Evolutionary conservation across 2,113 vertebrate species (phyloP).

Genomic region (Andinoacara biseriatus): DNA sequence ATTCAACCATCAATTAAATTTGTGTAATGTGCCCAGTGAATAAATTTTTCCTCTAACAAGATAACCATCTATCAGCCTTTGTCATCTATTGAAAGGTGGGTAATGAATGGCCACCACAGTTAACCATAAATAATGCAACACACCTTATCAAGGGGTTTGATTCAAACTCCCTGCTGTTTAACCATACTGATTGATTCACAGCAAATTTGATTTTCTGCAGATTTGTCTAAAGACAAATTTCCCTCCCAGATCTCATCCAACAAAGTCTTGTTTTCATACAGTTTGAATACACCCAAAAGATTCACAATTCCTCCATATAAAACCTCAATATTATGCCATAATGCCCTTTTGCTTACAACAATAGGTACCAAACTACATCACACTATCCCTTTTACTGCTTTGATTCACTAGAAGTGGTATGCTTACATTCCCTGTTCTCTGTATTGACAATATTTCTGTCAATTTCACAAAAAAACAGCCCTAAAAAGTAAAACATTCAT

Average conservation of each 20-base stretch:
- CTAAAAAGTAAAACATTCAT: conserved; percentile 10
- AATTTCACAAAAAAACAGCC: neutral
- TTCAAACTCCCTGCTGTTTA: conserved; percentile 33
- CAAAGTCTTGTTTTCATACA: neutral
- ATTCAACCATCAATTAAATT: conserved; percentile 72
- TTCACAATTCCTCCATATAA: neutral
- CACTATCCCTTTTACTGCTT: neutral
- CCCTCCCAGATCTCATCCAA: neutral
- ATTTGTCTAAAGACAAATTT: neutral
- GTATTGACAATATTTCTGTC: neutral
- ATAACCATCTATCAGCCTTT: conserved; percentile 70
- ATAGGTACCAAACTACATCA: neutral
- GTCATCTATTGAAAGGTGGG: conserved; percentile 67
- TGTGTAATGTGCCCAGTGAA: conserved; percentile 63
- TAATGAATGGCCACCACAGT: conserved; percentile 67
- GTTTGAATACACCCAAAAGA: neutral
- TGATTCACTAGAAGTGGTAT: neutral
- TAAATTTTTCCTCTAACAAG: conserved; percentile 64
- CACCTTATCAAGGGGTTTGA: conserved; percentile 46
- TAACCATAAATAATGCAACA: conserved; percentile 70
- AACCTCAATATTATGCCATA: neutral
- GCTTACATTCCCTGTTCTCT: neutral
- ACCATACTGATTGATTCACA: conserved; percentile 44
- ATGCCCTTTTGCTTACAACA: neutral
- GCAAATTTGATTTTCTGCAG: conserved; percentile 11